These are phyloP conservation scores for Bombus confusus DNA, from an alignment of 1,140 invertebrate species.

Conservation along the genomic window DNA sequence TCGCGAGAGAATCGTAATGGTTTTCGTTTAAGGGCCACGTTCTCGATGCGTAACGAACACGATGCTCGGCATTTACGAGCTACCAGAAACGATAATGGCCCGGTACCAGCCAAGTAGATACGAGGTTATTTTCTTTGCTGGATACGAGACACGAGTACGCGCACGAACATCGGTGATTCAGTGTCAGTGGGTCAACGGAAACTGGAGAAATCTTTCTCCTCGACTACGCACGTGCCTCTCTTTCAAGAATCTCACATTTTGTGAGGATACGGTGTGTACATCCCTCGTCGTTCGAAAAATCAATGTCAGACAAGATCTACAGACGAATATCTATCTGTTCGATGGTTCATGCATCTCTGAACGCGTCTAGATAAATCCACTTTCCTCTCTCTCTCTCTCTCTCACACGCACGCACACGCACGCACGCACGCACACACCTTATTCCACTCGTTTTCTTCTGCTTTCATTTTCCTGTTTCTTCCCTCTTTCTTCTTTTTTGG, in stretches of 20 bases:
- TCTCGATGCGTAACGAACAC: not conserved
- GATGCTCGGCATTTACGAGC: not conserved
- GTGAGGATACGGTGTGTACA: not conserved
- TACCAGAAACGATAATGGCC: not conserved
- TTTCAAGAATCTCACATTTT: slow-evolving; percentile 31
- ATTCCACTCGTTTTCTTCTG: not conserved
- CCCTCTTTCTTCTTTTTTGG: not conserved
- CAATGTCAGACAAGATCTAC: not conserved
- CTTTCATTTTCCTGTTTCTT: not conserved
- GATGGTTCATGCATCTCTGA: not conserved
- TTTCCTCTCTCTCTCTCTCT: no score
- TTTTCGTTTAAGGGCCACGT: not conserved
- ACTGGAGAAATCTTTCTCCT: slow-evolving; percentile 77
- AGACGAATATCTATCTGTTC: not conserved
- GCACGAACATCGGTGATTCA: slow-evolving; percentile 69
- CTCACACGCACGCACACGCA: no score
- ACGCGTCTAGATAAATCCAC: not conserved
- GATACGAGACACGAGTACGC: slow-evolving; percentile 5
- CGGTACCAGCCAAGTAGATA: not conserved
- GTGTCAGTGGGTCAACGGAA: slow-evolving; percentile 81
- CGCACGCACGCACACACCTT: no score
- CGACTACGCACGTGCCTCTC: slow-evolving; percentile 60
- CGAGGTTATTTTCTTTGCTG: slow-evolving; percentile 1
- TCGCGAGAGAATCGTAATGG: not conserved
- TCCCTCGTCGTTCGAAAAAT: slow-evolving; percentile 18